Conservation (phyloP, 2,888 invertebrate genomes). For the Loripinus fragilis region DNA sequence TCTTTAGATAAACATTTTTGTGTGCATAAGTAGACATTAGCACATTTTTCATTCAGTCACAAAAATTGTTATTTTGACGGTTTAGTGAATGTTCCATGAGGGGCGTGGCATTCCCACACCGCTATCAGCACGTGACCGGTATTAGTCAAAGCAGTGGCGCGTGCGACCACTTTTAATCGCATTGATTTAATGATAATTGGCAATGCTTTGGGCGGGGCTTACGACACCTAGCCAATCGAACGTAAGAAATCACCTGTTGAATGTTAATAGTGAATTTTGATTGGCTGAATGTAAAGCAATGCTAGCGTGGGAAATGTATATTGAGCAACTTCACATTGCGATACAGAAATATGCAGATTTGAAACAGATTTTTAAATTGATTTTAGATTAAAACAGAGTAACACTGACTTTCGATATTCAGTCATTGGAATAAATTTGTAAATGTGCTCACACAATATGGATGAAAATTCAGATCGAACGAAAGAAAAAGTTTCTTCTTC, state of each 20-base stretch:
- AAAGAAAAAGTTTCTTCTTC: slow-evolving; percentile 51
- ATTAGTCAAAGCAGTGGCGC: slow-evolving; percentile 50
- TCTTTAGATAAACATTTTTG: slow-evolving; percentile 54
- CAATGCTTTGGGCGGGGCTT: slow-evolving; percentile 37
- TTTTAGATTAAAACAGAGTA: slow-evolving; percentile 18
- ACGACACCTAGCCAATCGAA: slow-evolving; percentile 33
- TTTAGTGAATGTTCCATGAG: slow-evolving; percentile 34
- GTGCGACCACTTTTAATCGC: slow-evolving; percentile 56
- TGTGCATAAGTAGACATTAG: slow-evolving; percentile 58
- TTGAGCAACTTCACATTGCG: slow-evolving; percentile 76
- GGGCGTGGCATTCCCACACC: slow-evolving; percentile 61
- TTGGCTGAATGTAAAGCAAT: slow-evolving; percentile 70
- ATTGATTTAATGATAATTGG: slow-evolving; percentile 48
- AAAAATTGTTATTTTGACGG: slow-evolving; percentile 56
- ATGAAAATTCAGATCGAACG: slow-evolving; percentile 33
- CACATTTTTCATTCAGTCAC: slow-evolving; percentile 48
- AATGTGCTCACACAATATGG: slow-evolving; percentile 50
- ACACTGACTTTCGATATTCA: slow-evolving; percentile 19
- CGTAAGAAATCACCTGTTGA: slow-evolving; percentile 48
- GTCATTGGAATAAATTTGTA: background rate
- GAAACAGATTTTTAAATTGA: slow-evolving; percentile 8
- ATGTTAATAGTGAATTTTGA: slow-evolving; percentile 48
- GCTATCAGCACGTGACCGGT: slow-evolving; percentile 34
- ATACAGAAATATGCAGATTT: slow-evolving; percentile 56
- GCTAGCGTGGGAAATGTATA: slow-evolving; percentile 78